Base-by-base conservation (phyloP, 2,797 vertebrate genomes). In the Tapera naevia region DNA sequence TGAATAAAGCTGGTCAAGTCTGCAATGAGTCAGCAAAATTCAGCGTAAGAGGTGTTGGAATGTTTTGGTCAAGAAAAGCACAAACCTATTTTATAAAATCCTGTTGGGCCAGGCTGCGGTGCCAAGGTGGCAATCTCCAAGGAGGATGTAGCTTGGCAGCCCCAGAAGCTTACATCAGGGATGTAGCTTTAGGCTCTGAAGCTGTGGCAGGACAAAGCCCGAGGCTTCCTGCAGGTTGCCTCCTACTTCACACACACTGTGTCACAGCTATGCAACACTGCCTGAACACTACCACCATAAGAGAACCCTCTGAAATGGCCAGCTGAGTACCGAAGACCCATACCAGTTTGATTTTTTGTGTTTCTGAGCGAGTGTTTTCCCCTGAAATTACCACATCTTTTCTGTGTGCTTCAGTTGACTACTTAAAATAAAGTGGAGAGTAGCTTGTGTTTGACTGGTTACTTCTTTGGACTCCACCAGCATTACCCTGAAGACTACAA, bases 71-170 rank as follows among this genome's bases (percentile, higher is more conserved):
- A 87, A 61, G 19, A 71, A 71, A 86, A 78, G 22, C 4, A 1
- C 4, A 69, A 10, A 6, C 6, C 13, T 2, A 24, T 35, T 3
- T 15, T 17, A 58, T 6, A 19, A 71, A 15, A n/a, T 25, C 19
- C 17, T 1, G 1, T 7, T 78, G 8, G 10, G 7, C 6, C 30
- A 78, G 1, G 0, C 0, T 32, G 14, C 9, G 2, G 3, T 76
- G 37, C 24, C 41, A 73, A 18, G 5, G 3, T 33, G 9, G 18
- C 46, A 69, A 4, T 48, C 73, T 89, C 28, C 4, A 17, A 54
- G 35, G 19, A 53, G 3, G 4, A 51, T 0, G 0, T 33, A 33
- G 1, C 12, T 62, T 70, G 30, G 12, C 30, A 92, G 17, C 3
- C 3, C 9, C 32, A 60, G 50, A 45, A 5, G 17, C n/a, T 69